Percentiles rank a stretch among this genome's conserved stretches.
Conservation (phyloP, 2,113 vertebrate genomes). For the Eudyptes chrysolophus region DNA sequence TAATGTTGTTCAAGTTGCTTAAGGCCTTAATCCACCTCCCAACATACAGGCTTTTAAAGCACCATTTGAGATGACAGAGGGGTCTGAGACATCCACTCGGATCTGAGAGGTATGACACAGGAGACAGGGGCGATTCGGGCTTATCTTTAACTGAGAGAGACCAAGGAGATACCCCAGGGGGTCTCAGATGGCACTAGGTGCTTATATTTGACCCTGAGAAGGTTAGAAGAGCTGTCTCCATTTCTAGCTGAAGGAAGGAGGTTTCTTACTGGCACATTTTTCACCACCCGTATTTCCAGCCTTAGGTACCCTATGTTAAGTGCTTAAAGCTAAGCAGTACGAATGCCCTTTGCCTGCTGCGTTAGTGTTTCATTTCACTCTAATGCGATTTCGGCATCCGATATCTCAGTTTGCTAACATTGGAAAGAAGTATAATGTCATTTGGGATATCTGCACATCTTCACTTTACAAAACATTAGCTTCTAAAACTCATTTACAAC, state of each 20-base stretch:
- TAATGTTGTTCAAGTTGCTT: background rate
- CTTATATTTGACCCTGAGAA: background rate
- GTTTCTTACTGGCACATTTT: background rate
- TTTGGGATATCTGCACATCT: slow-evolving; percentile 46
- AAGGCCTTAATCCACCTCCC: background rate
- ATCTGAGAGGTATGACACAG: background rate
- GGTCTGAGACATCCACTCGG: background rate
- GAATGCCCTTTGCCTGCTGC: background rate
- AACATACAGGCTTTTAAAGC: background rate
- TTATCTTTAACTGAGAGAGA: background rate
- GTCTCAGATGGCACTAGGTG: background rate
- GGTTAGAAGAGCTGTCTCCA: background rate
- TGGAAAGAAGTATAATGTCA: slow-evolving; percentile 14
- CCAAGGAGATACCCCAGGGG: background rate
- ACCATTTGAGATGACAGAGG: background rate
- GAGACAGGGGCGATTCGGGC: background rate
- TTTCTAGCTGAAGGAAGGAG: background rate
- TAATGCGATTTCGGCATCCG: background rate
- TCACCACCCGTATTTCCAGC: background rate
- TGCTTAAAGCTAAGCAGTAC: background rate
- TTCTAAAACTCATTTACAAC: slow-evolving; percentile 22
- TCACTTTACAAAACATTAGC: slow-evolving; percentile 3
- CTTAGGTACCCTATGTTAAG: background rate
- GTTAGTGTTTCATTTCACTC: background rate
- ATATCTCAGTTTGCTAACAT: background rate